These are phyloP conservation scores for Pagrus major DNA, from an alignment of 2,113 vertebrate species.

Conservation along the genomic window DNA sequence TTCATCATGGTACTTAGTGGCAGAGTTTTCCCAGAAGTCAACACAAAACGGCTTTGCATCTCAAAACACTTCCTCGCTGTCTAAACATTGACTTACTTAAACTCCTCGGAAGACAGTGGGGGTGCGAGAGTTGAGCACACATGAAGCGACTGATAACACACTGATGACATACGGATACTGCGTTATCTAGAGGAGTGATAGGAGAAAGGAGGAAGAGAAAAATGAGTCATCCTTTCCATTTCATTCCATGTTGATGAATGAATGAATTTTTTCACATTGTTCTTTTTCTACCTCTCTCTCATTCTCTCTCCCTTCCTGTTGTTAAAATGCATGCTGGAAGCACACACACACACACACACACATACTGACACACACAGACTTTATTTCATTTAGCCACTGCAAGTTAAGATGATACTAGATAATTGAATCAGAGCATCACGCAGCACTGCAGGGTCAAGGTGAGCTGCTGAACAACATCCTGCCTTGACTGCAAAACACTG, in stretches of 20 bases:
- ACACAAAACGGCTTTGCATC: not conserved
- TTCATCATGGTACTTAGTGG: constrained; percentile 20
- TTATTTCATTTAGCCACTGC: constrained; percentile 13
- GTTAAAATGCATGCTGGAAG: not conserved
- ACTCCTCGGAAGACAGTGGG: not conserved
- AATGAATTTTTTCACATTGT: constrained; percentile 9
- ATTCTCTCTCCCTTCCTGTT: not conserved
- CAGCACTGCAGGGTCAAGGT: constrained; percentile 2
- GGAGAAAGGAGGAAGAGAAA: constrained; percentile 2
- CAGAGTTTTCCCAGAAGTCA: constrained; percentile 9
- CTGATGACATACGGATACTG: not conserved
- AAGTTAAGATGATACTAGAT: constrained; percentile 1
- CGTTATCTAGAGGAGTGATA: not conserved
- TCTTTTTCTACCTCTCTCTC: not conserved
- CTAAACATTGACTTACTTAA: constrained; percentile 9
- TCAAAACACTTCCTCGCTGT: not conserved
- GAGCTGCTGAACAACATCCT: not conserved
- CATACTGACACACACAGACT: not conserved
- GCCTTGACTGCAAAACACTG: not conserved
- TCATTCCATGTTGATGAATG: constrained; percentile 33
- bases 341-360: not conserved
- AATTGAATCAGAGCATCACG: not conserved
- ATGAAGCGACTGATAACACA: too few species aligned
- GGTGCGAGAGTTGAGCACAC: not conserved
- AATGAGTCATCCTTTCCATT: not conserved